phyloP scores from a whole-genome alignment of 2,797 vertebrate genomes.

The Lutjanus campechanus region DNA sequence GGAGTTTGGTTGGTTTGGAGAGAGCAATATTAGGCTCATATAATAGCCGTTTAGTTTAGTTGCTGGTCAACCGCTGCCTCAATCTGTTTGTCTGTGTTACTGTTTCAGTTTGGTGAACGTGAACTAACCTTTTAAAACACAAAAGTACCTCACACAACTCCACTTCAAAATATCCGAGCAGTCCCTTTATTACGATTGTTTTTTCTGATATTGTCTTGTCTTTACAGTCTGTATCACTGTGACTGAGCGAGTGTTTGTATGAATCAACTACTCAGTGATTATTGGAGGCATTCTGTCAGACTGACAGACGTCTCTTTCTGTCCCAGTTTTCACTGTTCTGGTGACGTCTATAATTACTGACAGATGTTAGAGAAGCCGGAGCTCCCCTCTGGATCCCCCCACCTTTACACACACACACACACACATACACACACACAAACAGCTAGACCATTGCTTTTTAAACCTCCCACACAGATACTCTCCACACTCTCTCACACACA shows the following conservation, averaged over 20 bases:
- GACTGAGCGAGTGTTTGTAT: slow-evolving; percentile 29
- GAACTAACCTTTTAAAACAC: no score
- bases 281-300: slow-evolving; percentile 51
- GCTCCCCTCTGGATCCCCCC: slow-evolving; percentile 54
- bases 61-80: no score
- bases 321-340: slow-evolving; percentile 69
- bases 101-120: no score
- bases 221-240: not conserved
- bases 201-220: slow-evolving; percentile 1
- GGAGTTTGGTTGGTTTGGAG: no score
- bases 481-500: slow-evolving; percentile 46
- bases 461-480: slow-evolving; percentile 82
- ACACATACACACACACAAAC: slow-evolving; percentile 38
- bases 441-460: slow-evolving; percentile 63
- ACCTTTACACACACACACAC: slow-evolving; percentile 35
- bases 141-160: no score
- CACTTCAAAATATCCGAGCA: no score
- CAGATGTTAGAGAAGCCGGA: slow-evolving; percentile 76
- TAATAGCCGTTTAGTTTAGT: no score
- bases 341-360: slow-evolving; percentile 80
- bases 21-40: no score
- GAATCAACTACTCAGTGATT: slow-evolving; percentile 50
- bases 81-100: no score
- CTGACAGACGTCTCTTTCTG: slow-evolving; percentile 61
- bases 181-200: not conserved